These are phyloP conservation scores for Darwinula stevensoni DNA, from an alignment of 2,888 invertebrate genomes.

Conservation along the genomic window DNA sequence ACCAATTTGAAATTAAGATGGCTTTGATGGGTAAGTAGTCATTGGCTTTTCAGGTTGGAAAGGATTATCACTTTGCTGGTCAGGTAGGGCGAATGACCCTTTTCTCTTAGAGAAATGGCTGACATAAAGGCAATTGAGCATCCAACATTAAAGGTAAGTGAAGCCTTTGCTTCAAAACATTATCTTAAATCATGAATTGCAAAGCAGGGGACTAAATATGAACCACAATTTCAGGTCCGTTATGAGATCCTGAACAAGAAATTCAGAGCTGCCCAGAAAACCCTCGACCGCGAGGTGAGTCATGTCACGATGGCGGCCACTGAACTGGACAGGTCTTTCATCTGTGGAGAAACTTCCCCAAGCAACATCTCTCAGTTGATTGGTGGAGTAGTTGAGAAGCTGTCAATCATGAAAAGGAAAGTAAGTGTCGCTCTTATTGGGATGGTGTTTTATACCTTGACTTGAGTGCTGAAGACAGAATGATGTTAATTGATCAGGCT, in stretches of 20 bases:
- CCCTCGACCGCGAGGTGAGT: constrained; percentile 66
- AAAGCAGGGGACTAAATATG: constrained; percentile 3
- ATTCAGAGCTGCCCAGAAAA: constrained; percentile 79
- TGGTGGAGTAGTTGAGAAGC: constrained; percentile 59
- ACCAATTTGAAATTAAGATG: no score
- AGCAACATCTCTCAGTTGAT: constrained; percentile 24
- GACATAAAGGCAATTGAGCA: constrained; percentile 84
- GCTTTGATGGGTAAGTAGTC: no score
- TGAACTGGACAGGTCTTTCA: constrained; percentile 45
- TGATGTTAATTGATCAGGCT: no score
- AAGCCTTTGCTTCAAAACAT: constrained; percentile 1
- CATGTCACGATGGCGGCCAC: constrained; percentile 48
- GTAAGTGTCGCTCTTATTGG: constrained; percentile 12
- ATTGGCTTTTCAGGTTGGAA: neutral
- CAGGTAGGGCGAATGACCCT: neutral
- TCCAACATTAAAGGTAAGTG: constrained; percentile 66
- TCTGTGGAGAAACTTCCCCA: constrained; percentile 19
- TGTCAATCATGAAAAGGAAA: constrained; percentile 69
- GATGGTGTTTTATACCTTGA: constrained; percentile 4
- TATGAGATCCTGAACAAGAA: constrained; percentile 93
- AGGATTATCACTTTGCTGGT: no score
- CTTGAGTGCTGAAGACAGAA: no score
- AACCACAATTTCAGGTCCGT: constrained; percentile 35
- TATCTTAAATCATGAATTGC: neutral
- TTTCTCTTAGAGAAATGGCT: constrained; percentile 29